These are phyloP conservation scores for Aleiodes sp. DNA, from an alignment of 1,140 invertebrate genomes.

Conservation along the genomic window DNA sequence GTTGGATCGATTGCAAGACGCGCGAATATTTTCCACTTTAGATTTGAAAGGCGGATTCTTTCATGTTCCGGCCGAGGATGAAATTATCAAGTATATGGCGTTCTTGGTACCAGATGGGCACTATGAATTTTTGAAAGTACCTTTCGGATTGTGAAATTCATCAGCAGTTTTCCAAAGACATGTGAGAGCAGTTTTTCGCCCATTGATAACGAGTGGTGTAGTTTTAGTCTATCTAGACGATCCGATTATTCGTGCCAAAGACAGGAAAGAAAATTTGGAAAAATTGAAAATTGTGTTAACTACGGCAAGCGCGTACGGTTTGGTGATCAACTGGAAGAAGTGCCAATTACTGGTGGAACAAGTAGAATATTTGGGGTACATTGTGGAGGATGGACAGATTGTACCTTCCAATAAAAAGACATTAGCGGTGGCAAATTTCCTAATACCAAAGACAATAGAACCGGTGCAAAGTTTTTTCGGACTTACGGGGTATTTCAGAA, in stretches of 20 bases:
- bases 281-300: conserved; percentile 40
- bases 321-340: conserved; percentile 36
- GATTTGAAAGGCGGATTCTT: conserved; percentile 56
- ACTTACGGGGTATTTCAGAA: conserved; percentile 38
- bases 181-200: conserved; percentile 40
- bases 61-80: conserved; percentile 34
- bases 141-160: conserved; percentile 52
- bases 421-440: conserved; percentile 36
- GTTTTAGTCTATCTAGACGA: conserved; percentile 50
- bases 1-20: conserved; percentile 52
- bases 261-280: conserved; percentile 27
- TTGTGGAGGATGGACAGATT: conserved; percentile 33
- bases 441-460: conserved; percentile 36
- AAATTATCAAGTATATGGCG: conserved; percentile 49
- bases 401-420: conserved; percentile 40
- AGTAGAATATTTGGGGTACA: conserved; percentile 44
- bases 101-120: conserved; percentile 49
- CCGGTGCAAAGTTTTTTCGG: conserved; percentile 43
- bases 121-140: conserved; percentile 53
- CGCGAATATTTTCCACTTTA: conserved; percentile 58
- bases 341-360: conserved; percentile 13
- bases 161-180: conserved; percentile 47
- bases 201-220: conserved; percentile 27
- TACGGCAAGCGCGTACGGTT: conserved; percentile 19
- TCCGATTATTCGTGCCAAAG: conserved; percentile 42